A percentile compares a stretch with the other conserved stretches of the same genome.
These are phyloP conservation scores for Ameiurus melas DNA, from an alignment of 2,113 vertebrate genomes.

Conservation along the genomic window DNA sequence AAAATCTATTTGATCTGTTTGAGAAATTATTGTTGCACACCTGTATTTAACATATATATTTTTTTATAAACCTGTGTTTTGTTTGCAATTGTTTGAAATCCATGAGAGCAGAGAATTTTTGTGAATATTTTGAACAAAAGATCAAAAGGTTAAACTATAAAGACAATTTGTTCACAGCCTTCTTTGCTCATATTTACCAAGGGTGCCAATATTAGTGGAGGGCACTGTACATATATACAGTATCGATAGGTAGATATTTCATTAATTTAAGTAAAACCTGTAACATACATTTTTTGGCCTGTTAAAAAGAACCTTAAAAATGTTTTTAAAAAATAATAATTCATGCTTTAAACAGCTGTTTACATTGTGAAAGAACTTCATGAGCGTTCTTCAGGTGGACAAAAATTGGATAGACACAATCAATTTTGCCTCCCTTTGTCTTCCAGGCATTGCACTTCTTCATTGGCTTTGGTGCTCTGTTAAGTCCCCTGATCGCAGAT, in stretches of 20 bases:
- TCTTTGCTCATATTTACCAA: too few species aligned
- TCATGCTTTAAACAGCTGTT: background rate
- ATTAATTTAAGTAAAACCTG: background rate
- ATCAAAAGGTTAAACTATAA: too few species aligned
- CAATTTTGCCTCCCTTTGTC: background rate
- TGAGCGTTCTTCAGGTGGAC: background rate
- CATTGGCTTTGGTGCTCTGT: constrained; percentile 88
- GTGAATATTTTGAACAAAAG: too few species aligned
- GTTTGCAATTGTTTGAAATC: too few species aligned
- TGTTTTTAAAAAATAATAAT: background rate
- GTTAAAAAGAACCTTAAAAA: background rate
- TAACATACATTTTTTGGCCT: background rate
- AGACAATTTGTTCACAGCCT: too few species aligned
- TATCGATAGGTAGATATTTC: too few species aligned
- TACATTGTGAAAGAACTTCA: background rate
- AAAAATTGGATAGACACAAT: background rate
- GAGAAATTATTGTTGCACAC: too few species aligned
- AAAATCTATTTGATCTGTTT: background rate
- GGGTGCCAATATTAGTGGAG: too few species aligned
- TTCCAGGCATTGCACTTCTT: constrained; percentile 92
- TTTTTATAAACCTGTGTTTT: too few species aligned
- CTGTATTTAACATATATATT: too few species aligned
- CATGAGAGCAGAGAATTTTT: too few species aligned
- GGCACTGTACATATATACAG: too few species aligned
- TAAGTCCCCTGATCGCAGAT: constrained; percentile 94